A percentile compares a stretch with the other conserved stretches of the same genome.
These are phyloP conservation scores for Trichopria drosophilae DNA, from an alignment of 2,888 invertebrate genomes.

Conservation along the genomic window DNA sequence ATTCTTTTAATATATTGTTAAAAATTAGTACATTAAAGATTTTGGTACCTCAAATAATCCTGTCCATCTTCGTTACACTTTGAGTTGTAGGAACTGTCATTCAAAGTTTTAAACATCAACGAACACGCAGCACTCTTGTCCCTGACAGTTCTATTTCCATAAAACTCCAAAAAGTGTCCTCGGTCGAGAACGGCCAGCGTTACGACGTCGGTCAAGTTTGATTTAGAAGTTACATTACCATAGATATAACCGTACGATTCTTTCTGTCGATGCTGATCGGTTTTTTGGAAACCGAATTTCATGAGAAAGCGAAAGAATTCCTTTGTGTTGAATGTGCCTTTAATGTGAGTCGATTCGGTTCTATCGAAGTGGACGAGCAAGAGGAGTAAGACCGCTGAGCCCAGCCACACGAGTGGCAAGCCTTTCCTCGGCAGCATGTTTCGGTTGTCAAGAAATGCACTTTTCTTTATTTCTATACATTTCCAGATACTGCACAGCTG, in stretches of 20 bases:
- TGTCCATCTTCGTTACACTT: conserved; percentile 77
- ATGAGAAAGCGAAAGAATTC: conserved; percentile 90
- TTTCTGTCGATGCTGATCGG: conserved; percentile 80
- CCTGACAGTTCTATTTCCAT: conserved; percentile 72
- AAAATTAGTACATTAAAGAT: neutral
- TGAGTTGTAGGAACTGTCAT: conserved; percentile 80
- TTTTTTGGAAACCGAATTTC: conserved; percentile 97
- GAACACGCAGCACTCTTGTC: conserved; percentile 78
- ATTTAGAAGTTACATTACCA: conserved; percentile 84
- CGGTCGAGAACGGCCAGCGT: conserved; percentile 91
- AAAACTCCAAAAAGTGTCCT: conserved; percentile 85
- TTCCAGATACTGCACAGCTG: conserved; percentile 25
- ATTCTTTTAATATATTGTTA: too few relatives aligned
- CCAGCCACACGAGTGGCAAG: too few relatives aligned
- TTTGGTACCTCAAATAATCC: conserved; percentile 68
- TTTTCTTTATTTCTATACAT: too few relatives aligned
- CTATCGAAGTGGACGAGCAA: conserved; percentile 18
- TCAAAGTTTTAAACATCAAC: conserved; percentile 83
- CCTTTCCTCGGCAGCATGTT: conserved; percentile 1
- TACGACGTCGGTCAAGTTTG: conserved; percentile 68
- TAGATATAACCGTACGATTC: conserved; percentile 94
- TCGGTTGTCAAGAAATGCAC: conserved; percentile 28
- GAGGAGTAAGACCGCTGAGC: too few relatives aligned
- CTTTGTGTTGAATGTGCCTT: conserved; percentile 67
- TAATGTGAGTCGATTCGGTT: conserved; percentile 61